A percentile compares a stretch with the other conserved stretches of the same genome.
Conservation (phyloP, 53 echinoderm and acorn worm genomes). For the Patiria pectinifera region DNA sequence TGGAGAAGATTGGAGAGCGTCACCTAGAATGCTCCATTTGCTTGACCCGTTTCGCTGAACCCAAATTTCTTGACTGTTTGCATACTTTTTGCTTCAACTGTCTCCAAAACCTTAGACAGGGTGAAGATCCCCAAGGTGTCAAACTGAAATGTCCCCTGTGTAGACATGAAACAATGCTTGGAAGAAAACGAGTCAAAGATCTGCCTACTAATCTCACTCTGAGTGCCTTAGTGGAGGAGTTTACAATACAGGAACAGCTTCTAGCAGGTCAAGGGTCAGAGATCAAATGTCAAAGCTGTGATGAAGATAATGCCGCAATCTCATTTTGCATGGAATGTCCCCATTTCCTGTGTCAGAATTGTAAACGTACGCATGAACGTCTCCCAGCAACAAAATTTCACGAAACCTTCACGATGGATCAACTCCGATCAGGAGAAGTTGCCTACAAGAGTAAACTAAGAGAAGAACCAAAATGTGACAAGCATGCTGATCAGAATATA, state of each 20-base stretch:
- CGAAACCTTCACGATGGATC: constrained; percentile 27
- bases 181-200: not conserved
- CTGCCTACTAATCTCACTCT: constrained; percentile 31
- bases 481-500: constrained; percentile 1
- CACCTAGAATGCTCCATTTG: constrained; percentile 49
- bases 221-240: constrained; percentile 45
- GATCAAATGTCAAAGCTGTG: constrained; percentile 46
- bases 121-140: not conserved
- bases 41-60: constrained; percentile 12
- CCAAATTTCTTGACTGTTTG: constrained; percentile 44
- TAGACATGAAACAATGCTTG: constrained; percentile 35
- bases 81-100: constrained; percentile 51
- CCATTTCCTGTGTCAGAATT: constrained; percentile 11
- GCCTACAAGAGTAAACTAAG: constrained; percentile 30
- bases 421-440: constrained; percentile 18
- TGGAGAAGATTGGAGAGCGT: not conserved
- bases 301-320: constrained; percentile 30
- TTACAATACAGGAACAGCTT: constrained; percentile 39
- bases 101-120: not conserved
- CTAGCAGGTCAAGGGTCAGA: constrained; percentile 30
- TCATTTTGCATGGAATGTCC: constrained; percentile 29
- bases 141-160: constrained; percentile 26
- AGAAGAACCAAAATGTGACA: constrained; percentile 22
- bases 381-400: constrained; percentile 26
- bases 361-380: constrained; percentile 30